phyloP scores from a whole-genome alignment of 2,888 invertebrate genomes.

The Nomada flava region DNA sequence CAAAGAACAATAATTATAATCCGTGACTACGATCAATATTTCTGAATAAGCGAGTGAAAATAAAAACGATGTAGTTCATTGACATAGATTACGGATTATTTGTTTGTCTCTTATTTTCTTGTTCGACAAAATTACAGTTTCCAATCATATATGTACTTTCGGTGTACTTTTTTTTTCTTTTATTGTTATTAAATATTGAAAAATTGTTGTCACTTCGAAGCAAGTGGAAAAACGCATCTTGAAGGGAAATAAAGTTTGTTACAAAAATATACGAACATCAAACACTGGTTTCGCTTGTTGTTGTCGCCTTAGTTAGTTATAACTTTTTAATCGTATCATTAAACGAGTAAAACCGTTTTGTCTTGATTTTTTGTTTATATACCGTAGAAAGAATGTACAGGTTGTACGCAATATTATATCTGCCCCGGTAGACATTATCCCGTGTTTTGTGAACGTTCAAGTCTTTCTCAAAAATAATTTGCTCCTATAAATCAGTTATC shows the following conservation, averaged over 20 bases:
- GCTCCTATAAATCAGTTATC: constrained; percentile 17
- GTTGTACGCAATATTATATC: constrained; percentile 10
- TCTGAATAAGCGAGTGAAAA: constrained; percentile 9
- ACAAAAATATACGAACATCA: constrained; percentile 62
- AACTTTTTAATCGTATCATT: constrained; percentile 24
- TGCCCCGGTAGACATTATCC: background rate
- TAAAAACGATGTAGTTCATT: background rate
- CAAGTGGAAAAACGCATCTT: constrained; percentile 36
- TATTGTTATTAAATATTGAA: constrained; percentile 14
- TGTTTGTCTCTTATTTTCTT: background rate
- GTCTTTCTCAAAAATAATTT: constrained; percentile 50
- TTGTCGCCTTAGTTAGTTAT: constrained; percentile 32
- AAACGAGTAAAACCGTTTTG: constrained; percentile 39
- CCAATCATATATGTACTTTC: constrained; percentile 1
- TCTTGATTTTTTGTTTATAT: constrained; percentile 1
- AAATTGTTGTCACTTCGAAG: constrained; percentile 19
- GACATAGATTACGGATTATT: background rate
- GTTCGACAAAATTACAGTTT: background rate
- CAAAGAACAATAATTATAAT: background rate
- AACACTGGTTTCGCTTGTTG: constrained; percentile 16
- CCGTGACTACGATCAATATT: background rate
- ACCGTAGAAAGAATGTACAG: constrained; percentile 50
- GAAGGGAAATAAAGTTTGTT: constrained; percentile 47
- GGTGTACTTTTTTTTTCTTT: background rate
- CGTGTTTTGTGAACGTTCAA: background rate